Evolutionary conservation across 2,888 invertebrate species (phyloP).

Genomic region (Luperina nickerlii): DNA sequence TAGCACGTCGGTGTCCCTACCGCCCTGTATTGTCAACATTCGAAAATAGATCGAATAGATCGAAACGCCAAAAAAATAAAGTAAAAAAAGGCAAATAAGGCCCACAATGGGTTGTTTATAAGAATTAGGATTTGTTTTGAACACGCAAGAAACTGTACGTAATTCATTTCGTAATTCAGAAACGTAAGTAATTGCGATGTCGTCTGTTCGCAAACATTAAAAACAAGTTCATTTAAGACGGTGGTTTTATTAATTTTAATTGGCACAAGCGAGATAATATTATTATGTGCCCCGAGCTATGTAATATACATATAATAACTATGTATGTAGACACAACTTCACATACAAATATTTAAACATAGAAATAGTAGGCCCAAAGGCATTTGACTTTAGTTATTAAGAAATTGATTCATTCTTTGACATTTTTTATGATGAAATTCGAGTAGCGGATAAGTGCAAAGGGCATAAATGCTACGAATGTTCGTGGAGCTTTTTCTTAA

Average conservation of each 20-base stretch:
- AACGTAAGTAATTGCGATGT: not conserved
- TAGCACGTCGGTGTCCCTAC: not conserved
- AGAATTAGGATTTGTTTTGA: conserved; percentile 1
- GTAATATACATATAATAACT: not conserved
- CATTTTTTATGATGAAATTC: conserved; percentile 18
- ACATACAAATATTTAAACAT: conserved; percentile 26
- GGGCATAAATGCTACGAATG: too few species aligned
- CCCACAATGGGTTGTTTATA: not conserved
- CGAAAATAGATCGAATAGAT: not conserved
- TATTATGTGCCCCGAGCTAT: conserved; percentile 30
- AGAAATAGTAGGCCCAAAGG: conserved; percentile 11
- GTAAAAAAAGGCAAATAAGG: not conserved
- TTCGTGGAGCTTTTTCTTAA: too few species aligned
- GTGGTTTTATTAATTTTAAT: conserved; percentile 2
- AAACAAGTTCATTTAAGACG: conserved; percentile 24
- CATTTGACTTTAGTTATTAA: conserved; percentile 5
- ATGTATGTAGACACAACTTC: conserved; percentile 15
- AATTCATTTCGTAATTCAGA: conserved; percentile 13
- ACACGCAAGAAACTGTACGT: not conserved
- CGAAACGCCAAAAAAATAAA: too few species aligned
- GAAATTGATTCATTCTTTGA: conserved; percentile 23
- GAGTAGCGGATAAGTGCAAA: not conserved
- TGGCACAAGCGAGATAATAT: conserved; percentile 1
- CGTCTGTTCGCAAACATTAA: conserved; percentile 7
- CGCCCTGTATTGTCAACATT: not conserved